Evolutionary conservation across 2,888 invertebrate species (phyloP), one percentile per base, ranked within the genome.

Genomic region (Cataglyphis cursor): DNA sequence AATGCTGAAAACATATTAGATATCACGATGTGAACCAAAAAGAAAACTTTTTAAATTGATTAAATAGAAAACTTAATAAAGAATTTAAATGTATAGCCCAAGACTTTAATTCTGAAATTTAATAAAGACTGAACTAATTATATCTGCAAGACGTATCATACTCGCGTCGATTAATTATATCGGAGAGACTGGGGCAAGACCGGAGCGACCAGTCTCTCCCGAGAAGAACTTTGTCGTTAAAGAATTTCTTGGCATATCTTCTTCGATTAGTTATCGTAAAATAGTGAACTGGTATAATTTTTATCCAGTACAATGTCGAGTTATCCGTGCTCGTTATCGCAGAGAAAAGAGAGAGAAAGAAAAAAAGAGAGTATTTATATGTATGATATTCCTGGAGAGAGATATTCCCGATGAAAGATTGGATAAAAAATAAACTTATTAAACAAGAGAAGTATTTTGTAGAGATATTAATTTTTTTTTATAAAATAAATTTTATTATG

Each of bases 111-210:
- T 78, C 44, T 28, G 59, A 70, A 59, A 59, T 59, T 12, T 35
- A 28, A 44, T 31, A 21, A 78, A 66, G 21, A 41, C 31, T n/a
- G 41, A 44, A 18, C 72, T 80, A 80, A 80, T 80, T 80, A 78
- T 70, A 68, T 80, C 78, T n/a, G 35, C 44, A 9, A 35, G 70
- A 78, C 24, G 24, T 24, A 24, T 24, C 59, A 59, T 78, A 70
- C 12, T 81, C 66, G 10, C 0, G 28, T 18, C 64, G 61, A 78
- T 89, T 87, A 89, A 89, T 88, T 89, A 82, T 89, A 82, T 83
- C 81, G 65, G 31, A 76, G 81, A 84, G 81, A 73, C 68, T 24
- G 57, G 70, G 28, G 65, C 82, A 81, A 85, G 85, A 87, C 84
- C 73, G 78, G 85, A 81, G 70, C 83, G 82, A 84, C 82, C 75